A percentile compares a stretch with the other conserved stretches of the same genome.
Evolutionary conservation across 2,888 invertebrate species (phyloP).

Genomic region (Sussaba pulchella): DNA sequence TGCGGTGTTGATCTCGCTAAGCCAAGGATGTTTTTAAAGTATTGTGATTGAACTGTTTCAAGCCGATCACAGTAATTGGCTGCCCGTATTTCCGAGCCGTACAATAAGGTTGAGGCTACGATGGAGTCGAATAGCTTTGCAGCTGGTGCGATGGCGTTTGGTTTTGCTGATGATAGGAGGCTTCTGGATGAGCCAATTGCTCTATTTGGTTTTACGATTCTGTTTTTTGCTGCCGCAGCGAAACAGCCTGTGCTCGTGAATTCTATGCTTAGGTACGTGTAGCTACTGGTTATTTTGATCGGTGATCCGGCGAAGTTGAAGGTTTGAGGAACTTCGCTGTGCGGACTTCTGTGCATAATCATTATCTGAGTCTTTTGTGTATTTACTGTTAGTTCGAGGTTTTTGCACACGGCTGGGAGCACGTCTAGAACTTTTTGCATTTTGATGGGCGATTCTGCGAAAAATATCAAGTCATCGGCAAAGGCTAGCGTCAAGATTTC

Average conservation of each 20-base stretch:
- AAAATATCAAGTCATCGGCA: slow-evolving; percentile 57
- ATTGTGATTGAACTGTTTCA: slow-evolving; percentile 35
- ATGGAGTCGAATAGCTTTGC: slow-evolving; percentile 40
- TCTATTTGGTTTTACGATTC: slow-evolving; percentile 4
- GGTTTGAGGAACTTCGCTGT: not conserved
- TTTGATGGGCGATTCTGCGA: slow-evolving; percentile 42
- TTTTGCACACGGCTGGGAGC: slow-evolving; percentile 40
- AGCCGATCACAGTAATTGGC: slow-evolving; percentile 15
- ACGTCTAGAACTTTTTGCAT: slow-evolving; percentile 44
- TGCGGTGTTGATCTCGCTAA: slow-evolving; percentile 40
- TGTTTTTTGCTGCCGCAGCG: not conserved
- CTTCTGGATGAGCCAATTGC: not conserved
- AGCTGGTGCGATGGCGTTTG: slow-evolving; percentile 15
- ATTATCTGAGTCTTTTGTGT: slow-evolving; percentile 47
- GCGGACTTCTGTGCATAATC: slow-evolving; percentile 42
- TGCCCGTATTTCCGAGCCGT: slow-evolving; percentile 49
- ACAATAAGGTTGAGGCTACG: slow-evolving; percentile 17
- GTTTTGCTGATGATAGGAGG: slow-evolving; percentile 26
- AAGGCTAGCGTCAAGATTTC: slow-evolving; percentile 48
- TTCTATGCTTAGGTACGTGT: slow-evolving; percentile 4
- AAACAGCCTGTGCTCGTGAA: not conserved
- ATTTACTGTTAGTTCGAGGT: slow-evolving; percentile 44
- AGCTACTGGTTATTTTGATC: not conserved
- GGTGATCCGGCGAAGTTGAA: not conserved
- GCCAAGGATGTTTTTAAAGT: slow-evolving; percentile 36